Percentiles rank a stretch among this genome's conserved stretches.
Conservation (phyloP, 1,140 invertebrate genomes). For the Nephila pilipes region DNA sequence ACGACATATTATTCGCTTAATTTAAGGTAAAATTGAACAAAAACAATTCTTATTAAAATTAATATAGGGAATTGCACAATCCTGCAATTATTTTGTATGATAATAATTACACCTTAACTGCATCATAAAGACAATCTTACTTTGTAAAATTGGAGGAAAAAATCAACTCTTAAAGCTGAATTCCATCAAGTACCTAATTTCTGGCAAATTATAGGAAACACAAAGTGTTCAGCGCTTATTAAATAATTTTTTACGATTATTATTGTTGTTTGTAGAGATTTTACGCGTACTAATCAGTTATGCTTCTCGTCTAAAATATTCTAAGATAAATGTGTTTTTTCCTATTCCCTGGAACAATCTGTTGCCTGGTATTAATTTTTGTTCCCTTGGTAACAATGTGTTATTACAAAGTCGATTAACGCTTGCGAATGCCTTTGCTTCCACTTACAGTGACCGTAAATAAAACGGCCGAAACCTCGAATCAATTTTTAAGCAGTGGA, state of each 20-base stretch:
- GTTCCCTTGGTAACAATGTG: slow-evolving; percentile 52
- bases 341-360: slow-evolving; percentile 47
- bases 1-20: too few species aligned
- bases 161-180: not conserved
- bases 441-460: slow-evolving; percentile 14
- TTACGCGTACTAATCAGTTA: slow-evolving; percentile 41
- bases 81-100: not conserved
- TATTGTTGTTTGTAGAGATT: not conserved
- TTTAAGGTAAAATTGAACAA: not conserved
- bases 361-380: slow-evolving; percentile 55
- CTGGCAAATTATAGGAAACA: slow-evolving; percentile 22
- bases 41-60: not conserved
- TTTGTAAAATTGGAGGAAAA: not conserved
- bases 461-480: slow-evolving; percentile 32
- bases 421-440: slow-evolving; percentile 35
- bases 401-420: slow-evolving; percentile 63
- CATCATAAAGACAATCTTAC: not conserved
- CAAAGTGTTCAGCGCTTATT: not conserved
- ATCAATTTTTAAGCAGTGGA: slow-evolving; percentile 44
- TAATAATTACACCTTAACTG: slow-evolving; percentile 13
- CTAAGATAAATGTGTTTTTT: slow-evolving; percentile 56
- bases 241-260: slow-evolving; percentile 10
- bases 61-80: not conserved
- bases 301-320: slow-evolving; percentile 25
- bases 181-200: not conserved